Base-by-base conservation (phyloP, 53 echinoderm and acorn worm species). In the Luidia sarsii region DNA sequence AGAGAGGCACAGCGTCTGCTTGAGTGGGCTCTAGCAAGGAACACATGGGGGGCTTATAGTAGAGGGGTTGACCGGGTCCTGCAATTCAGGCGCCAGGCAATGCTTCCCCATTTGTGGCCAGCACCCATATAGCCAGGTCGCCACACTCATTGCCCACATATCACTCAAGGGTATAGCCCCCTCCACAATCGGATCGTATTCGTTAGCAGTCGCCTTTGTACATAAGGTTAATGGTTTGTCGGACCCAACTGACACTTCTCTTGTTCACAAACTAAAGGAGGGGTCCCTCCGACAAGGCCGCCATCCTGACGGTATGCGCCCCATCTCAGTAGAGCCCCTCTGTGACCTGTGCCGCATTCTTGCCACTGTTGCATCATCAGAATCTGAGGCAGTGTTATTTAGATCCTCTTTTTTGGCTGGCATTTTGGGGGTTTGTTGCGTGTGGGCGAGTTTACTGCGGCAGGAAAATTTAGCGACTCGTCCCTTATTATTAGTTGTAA, bases 101-200 rank as follows among this genome's bases (percentile, higher is more conserved):
- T 16, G 18, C 18, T n/a, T n/a, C 51, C 51, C 51, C 51, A 7
- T 5, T 20, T 51, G 3, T 51, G 51, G 51, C 51, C 51, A 20
- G 51, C 51, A 18, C 51, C 51, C n/a, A n/a, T n/a, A n/a, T n/a
- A n/a, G n/a, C n/a, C n/a, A n/a, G n/a, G n/a, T n/a, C n/a, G n/a
- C n/a, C n/a, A n/a, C n/a, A n/a, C n/a, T 68, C 68, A 48, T 68
- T 50, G 50, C 50, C 50, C 50, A 50, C 15, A 16, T 50, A 16
- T 50, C 50, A 4, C 50, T 50, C 18, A 21, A 50, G 20, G 50
- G 50, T 14, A 16, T 50, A 16, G 5, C 50, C 50, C 50, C 50
- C 15, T 50, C 50, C 15, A 50, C 50, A 50, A 50, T 50, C 15
- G 50, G 15, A n/a, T n/a, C 15, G 50, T 50, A 50, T 14, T n/a